Base-by-base conservation (phyloP, 2,888 invertebrate genomes). In the Chymomyza fuscimana region DNA sequence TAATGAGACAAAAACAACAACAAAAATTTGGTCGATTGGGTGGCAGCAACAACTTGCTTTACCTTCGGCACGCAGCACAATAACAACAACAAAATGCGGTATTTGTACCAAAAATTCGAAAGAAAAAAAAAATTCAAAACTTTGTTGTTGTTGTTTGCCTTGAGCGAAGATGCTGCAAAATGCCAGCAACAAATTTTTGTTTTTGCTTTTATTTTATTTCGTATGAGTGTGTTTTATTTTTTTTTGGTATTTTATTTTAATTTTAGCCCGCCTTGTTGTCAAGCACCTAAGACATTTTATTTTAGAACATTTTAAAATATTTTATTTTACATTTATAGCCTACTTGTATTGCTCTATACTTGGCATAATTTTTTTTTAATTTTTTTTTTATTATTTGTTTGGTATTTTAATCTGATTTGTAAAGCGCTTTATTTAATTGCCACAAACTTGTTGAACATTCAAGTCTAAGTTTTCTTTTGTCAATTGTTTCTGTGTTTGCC, bases 221-320 rank as follows among this genome's bases (percentile, higher is more conserved):
- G 19, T 56, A 4, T 56, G 5, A 22, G 25, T 16, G n/a, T 22
- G 1, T 16, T 56, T 25, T 25, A 4, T 25, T 25, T 25, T 25
- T 25, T 58, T 58, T 58, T 54, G 12, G 22, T 25, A 58, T 58
- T 58, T 58, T 58, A 58, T 58, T 58, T 58, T 58, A 29, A 58
- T 58, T 58, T 25, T 58, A 58, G 29, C 10, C 12, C 40, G 12
- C 4, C 15, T 54, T 54, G 16, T 59, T 59, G 25, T 15, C 25
- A 25, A 59, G 29, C 59, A 32, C 59, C 16, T 6, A 59, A 19
- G 59, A 22, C 19, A 7, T 61, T 61, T 61, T 32, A 32, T 32
- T 60, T 32, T 32, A 32, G 16, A 59, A 29, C 32, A 25, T 46
- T 46, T 46, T 12, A 12, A 12, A 10, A 46, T 46, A 46, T 46